Conservation (phyloP, 2,113 vertebrate species). For the Brachyistius frenatus region DNA sequence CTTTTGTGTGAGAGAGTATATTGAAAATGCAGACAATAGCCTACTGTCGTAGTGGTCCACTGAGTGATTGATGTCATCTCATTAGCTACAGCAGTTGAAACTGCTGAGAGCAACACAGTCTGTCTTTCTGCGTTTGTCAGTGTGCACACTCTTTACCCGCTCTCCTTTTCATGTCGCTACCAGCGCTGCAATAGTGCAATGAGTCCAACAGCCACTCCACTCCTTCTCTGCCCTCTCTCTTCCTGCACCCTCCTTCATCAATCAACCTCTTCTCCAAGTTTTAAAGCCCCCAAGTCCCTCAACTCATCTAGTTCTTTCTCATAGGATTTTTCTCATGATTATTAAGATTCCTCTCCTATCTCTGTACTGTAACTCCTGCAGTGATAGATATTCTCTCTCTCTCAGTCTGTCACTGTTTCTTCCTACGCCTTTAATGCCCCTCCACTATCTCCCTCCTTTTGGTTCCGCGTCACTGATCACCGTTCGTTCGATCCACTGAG, state of each 20-base stretch:
- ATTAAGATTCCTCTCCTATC: conserved; percentile 71
- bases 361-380: conserved; percentile 56
- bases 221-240: conserved; percentile 46
- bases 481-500: conserved; percentile 60
- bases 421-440: conserved; percentile 13
- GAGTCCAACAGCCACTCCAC: conserved; percentile 20
- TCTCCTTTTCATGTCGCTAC: conserved; percentile 17
- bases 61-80: conserved; percentile 74
- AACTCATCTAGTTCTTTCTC: conserved; percentile 72
- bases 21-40: conserved; percentile 64
- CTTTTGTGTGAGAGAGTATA: conserved; percentile 60
- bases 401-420: conserved; percentile 26
- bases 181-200: conserved; percentile 28
- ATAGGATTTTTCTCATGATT: conserved; percentile 65
- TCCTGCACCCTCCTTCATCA: conserved; percentile 61
- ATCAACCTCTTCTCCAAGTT: conserved; percentile 65
- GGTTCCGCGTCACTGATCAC: conserved; percentile 70
- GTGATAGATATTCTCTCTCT: conserved; percentile 47
- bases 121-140: conserved; percentile 42
- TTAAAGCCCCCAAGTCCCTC: conserved; percentile 73
- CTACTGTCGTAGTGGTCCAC: conserved; percentile 46
- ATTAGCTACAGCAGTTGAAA: conserved; percentile 59
- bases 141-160: conserved; percentile 9
- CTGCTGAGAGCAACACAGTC: conserved; percentile 48
- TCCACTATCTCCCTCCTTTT: conserved; percentile 12